These are phyloP conservation scores for Lutjanus campechanus DNA, from an alignment of 2,797 vertebrate species.

Conservation along the genomic window DNA sequence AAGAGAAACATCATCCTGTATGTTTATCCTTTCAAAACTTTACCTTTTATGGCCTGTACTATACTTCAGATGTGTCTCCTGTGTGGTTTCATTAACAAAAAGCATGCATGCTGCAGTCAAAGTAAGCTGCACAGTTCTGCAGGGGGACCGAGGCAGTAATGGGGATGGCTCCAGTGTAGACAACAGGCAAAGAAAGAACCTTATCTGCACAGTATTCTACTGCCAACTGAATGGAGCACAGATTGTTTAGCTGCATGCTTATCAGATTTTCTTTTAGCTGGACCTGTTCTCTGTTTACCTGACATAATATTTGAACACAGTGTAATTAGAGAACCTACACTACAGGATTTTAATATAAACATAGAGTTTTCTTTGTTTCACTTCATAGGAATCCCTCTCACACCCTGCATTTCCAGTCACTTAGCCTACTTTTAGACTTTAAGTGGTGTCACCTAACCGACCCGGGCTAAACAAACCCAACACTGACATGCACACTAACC, in stretches of 20 bases:
- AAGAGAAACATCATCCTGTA: neutral
- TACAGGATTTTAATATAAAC: neutral
- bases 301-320: constrained; percentile 12
- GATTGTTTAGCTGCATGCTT: constrained; percentile 61
- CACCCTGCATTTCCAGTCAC: constrained; percentile 41
- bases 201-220: constrained; percentile 56
- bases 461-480: constrained; percentile 67
- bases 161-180: constrained; percentile 62
- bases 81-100: constrained; percentile 11
- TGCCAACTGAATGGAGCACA: constrained; percentile 58
- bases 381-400: constrained; percentile 9
- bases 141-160: constrained; percentile 46
- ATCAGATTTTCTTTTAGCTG: constrained; percentile 71
- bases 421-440: constrained; percentile 44
- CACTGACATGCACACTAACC: constrained; percentile 69
- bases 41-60: neutral
- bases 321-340: constrained; percentile 6
- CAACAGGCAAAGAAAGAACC: constrained; percentile 56
- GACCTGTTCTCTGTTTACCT: constrained; percentile 46
- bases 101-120: constrained; percentile 5
- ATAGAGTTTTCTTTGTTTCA: constrained; percentile 5
- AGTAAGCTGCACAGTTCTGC: constrained; percentile 31
- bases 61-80: neutral
- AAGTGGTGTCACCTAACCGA: constrained; percentile 59
- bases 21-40: neutral